These are phyloP conservation scores for Melolontha melolontha DNA, from an alignment of 2,888 invertebrate genomes.

Conservation along the genomic window DNA sequence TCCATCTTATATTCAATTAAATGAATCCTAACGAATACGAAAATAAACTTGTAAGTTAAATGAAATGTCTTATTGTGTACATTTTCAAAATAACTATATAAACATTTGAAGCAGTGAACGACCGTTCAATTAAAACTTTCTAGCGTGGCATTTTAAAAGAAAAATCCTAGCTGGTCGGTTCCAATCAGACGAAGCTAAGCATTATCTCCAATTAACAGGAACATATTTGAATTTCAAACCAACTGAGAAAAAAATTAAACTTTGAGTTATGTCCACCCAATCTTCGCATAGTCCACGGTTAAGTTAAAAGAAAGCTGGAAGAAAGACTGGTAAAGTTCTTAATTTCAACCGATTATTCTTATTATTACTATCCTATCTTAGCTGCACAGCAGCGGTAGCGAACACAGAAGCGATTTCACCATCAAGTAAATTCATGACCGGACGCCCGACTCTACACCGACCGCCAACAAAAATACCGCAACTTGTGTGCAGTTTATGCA, in stretches of 20 bases:
- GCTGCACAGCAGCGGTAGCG: conserved; percentile 52
- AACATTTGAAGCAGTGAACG: conserved; percentile 8
- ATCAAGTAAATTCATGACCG: conserved; percentile 58
- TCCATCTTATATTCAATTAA: no score
- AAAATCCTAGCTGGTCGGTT: conserved; percentile 6
- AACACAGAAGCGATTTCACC: conserved; percentile 47
- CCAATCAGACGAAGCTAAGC: conserved; percentile 21
- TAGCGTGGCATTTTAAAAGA: conserved; percentile 13
- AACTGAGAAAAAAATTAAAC: conserved; percentile 44
- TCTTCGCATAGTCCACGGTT: conserved; percentile 23
- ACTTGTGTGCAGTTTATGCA: conserved; percentile 66
- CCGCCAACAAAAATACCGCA: conserved; percentile 57
- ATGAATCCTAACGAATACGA: no score
- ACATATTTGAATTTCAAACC: conserved; percentile 55
- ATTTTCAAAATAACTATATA: conserved; percentile 15
- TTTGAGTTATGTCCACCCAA: conserved; percentile 54
- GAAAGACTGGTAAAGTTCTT: conserved; percentile 58
- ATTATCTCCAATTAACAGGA: conserved; percentile 59
- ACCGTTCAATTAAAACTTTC: conserved; percentile 35
- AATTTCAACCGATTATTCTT: conserved; percentile 65
- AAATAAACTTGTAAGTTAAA: not conserved
- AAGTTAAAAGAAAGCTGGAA: conserved; percentile 12
- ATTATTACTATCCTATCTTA: conserved; percentile 65
- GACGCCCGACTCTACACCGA: conserved; percentile 43
- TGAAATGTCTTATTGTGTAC: conserved; percentile 14